Evolutionary conservation across 2,888 invertebrate genomes (phyloP), one percentile per base, ranked within the genome.

Genomic region (Mythimna pallens): DNA sequence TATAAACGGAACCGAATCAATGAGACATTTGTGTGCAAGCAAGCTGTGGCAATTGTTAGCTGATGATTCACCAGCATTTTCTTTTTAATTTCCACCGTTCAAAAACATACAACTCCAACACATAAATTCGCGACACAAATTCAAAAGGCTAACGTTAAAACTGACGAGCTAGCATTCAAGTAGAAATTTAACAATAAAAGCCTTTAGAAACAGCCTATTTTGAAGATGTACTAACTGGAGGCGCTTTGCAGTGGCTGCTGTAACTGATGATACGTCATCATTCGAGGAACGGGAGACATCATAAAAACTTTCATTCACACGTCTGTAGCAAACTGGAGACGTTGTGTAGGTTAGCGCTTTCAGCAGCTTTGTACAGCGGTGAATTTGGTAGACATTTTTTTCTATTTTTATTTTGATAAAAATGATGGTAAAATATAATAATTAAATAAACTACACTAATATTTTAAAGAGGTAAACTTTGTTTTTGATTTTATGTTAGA

Each of bases 191-290:
- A 75, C 68, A 71, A 74, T 75, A 80, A 69, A 70, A 36, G 40
- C 34, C 74, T 77, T 75, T 77, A 59, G 67, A 63, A 71, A 36
- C 50, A 61, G 55, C 50, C 43, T 73, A 59, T 73, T 68, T 78
- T 82, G 62, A 55, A 58, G 50, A 67, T 65, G 6, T 30, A 62
- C 40, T 85, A 82, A 78, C 78, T 77, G 67, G 66, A 70, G 83
- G 64, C 67, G 66, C 66, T 78, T 82, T 70, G n/a, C 43, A 72
- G 59, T 72, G 82, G 47, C 58, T 52, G 54, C 73, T 61, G 71
- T 78, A 73, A 63, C 76, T 70, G 72, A 79, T 71, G 77, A 80
- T 74, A 50, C 65, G 62, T 82, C 75, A 83, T 80, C 72, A 72
- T 76, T 80, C 55, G 57, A 57, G 34, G 72, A 70, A 79, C 62